A percentile compares a stretch with the other conserved stretches of the same genome.
Conservation (phyloP, 2,888 invertebrate species). For the Laothoe populi region DNA sequence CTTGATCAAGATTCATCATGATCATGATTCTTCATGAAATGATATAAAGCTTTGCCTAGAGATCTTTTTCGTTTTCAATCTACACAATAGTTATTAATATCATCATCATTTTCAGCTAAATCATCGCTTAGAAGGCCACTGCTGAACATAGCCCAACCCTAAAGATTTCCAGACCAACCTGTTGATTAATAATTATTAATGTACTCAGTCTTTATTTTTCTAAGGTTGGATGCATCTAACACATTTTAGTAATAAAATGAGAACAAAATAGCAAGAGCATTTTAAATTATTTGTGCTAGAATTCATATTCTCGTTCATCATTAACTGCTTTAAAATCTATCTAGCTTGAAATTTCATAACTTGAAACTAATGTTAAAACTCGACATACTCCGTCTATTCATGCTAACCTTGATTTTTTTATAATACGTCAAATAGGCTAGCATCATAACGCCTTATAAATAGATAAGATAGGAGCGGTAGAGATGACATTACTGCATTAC, state of each 20-base stretch:
- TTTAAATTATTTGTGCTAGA: background rate
- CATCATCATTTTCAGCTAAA: no score
- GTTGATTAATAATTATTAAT: no score
- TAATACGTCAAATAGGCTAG: background rate
- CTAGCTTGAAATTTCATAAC: background rate
- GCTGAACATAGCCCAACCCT: no score
- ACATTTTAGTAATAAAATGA: background rate
- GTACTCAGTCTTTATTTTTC: no score
- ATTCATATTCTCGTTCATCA: background rate
- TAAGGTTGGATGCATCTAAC: no score
- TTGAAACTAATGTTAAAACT: background rate
- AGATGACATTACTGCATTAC: constrained; percentile 42
- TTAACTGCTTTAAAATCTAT: background rate
- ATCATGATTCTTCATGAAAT: constrained; percentile 1
- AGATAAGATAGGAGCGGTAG: constrained; percentile 24
- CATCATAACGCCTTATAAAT: constrained; percentile 16
- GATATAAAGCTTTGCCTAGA: background rate
- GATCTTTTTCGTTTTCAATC: no score
- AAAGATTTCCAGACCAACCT: no score
- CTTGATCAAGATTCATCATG: background rate
- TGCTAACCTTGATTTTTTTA: constrained; percentile 25
- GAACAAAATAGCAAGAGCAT: background rate
- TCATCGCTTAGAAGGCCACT: no score
- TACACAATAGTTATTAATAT: no score
- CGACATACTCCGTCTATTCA: background rate